A percentile compares a stretch with the other conserved stretches of the same genome.
Evolutionary conservation across 1,140 invertebrate species (phyloP).

Genomic region (Hetaerina americana): DNA sequence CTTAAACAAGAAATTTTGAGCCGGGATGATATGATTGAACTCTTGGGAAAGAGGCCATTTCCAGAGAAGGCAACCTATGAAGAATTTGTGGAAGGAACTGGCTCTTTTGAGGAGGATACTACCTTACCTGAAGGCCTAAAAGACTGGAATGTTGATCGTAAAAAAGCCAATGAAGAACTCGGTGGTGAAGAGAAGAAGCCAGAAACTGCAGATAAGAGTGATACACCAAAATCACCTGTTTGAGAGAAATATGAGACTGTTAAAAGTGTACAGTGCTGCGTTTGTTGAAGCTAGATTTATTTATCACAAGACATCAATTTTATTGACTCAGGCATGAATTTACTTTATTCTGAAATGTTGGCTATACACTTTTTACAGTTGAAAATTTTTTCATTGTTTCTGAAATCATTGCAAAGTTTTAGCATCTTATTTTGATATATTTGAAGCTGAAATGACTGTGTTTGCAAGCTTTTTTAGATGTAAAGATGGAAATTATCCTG

Average conservation of each 20-base stretch:
- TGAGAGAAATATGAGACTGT: not conserved
- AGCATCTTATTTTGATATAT: no score
- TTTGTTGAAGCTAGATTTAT: not conserved
- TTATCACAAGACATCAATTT: not conserved
- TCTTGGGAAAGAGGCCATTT: conserved; percentile 90
- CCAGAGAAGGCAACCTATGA: conserved; percentile 98
- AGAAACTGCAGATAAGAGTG: not conserved
- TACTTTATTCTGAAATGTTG: no score
- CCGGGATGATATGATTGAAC: conserved; percentile 95
- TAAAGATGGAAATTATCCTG: no score
- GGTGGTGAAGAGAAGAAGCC: not conserved
- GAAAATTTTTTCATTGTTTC: no score
- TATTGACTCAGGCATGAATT: no score
- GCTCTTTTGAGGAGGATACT: conserved; percentile 94
- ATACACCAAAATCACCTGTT: not conserved
- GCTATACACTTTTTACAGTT: no score
- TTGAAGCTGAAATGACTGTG: no score
- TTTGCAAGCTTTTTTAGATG: no score
- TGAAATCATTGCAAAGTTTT: no score
- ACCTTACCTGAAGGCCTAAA: conserved; percentile 87
- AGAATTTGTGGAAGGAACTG: conserved; percentile 98
- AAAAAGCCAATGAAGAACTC: not conserved
- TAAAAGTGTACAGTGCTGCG: not conserved
- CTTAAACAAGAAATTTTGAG: conserved; percentile 91
- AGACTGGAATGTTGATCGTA: conserved; percentile 61